Percentiles rank a stretch among this genome's conserved stretches.
phyloP scores from a whole-genome alignment of 1,140 invertebrate species.

The Zaprionus vittiger region DNA sequence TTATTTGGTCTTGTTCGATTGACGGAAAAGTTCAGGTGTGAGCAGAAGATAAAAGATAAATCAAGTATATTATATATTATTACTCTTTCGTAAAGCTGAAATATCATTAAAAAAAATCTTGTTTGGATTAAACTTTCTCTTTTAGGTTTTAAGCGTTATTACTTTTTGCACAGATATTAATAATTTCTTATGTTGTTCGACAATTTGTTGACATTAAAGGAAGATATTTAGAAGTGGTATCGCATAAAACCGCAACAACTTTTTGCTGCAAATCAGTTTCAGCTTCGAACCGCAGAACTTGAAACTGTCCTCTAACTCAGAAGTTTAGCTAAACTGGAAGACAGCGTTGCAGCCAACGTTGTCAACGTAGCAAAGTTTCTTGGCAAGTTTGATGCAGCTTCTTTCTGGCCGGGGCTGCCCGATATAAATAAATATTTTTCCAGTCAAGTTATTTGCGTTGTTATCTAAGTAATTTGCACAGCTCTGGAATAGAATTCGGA shows the following conservation, averaged over 20 bases:
- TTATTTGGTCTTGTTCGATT: background rate
- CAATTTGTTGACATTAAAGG: constrained; percentile 7
- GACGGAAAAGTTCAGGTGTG: background rate
- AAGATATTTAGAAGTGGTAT: constrained; percentile 8
- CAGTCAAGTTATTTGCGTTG: constrained; percentile 39
- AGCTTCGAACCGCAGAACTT: constrained; percentile 39
- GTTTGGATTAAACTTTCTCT: background rate
- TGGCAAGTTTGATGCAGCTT: constrained; percentile 41
- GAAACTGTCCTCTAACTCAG: constrained; percentile 62
- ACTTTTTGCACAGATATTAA: constrained; percentile 7
- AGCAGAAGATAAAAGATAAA: background rate
- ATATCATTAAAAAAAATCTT: too few relatives aligned
- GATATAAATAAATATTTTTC: constrained; percentile 45
- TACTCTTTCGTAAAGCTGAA: background rate
- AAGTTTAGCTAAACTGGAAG: constrained; percentile 63
- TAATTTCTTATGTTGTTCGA: constrained; percentile 5
- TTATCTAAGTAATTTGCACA: constrained; percentile 43
- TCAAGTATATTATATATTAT: background rate
- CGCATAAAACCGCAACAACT: constrained; percentile 3
- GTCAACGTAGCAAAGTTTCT: constrained; percentile 49
- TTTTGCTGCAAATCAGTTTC: constrained; percentile 59
- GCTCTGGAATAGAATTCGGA: constrained; percentile 30
- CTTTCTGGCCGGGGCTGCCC: constrained; percentile 1
- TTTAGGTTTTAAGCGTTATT: background rate
- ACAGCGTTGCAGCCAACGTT: constrained; percentile 52